Base-by-base conservation (phyloP, 2,797 vertebrate genomes). In the Stomatorhinus walkeri region DNA sequence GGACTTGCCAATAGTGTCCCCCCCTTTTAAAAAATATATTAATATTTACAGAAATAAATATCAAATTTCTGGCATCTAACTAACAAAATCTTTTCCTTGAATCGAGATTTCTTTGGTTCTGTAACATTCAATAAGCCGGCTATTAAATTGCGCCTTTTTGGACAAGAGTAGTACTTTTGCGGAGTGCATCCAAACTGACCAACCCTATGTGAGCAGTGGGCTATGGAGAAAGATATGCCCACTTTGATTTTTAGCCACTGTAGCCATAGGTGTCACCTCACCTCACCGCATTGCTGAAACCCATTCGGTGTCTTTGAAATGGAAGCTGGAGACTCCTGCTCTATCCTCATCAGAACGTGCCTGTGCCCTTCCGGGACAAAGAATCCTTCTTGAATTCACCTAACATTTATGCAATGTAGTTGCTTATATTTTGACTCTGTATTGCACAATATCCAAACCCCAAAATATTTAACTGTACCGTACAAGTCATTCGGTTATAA, bases 171-270 rank as follows among this genome's bases (percentile, higher is more conserved):
- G 89, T 90, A 90, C 91, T 92, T 90, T 92, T 87, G 91, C 94
- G 92, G 94, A 94, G 89, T 61, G 83, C 79, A 52, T 94, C 94
- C 94, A 94, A 92, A 88, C 93, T 94, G 93, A 95, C 93, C 93
- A 93, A 93, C 92, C 93, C 89, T 56, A 89, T 93, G 81, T 79
- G n/a, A 86, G 49, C n/a, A 72, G 83, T 24, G 72, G 51, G 36
- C 28, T 49, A 48, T 79, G 86, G 56, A 88, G 89, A 93, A 93
- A 92, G 93, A 7, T 14, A 19, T 19, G 10, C 16, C 72, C 91
- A 91, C 88, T 36, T 56, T 24, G 56, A 87, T 92, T 91, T 92
- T 92, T 93, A 94, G 93, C 92, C 94, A 94, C 94, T 94, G 93
- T 93, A 94, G 94, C 94, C 92, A 89, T 91, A 91, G 91, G 94